These are phyloP conservation scores for Agelaius tricolor DNA, from an alignment of 2,113 vertebrate species.

Conservation along the genomic window DNA sequence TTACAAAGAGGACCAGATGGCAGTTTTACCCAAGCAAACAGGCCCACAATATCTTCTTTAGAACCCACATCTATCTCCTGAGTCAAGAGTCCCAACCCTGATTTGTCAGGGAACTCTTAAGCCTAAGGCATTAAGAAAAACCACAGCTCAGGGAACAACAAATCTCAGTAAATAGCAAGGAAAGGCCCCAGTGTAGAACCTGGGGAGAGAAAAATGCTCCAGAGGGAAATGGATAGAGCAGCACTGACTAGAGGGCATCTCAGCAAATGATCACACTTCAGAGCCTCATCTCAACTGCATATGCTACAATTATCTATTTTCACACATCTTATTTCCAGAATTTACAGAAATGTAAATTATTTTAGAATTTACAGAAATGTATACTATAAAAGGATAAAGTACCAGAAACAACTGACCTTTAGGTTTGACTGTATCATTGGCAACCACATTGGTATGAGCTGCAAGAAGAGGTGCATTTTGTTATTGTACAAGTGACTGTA, in stretches of 20 bases:
- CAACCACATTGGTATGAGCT: slow-evolving; percentile 99
- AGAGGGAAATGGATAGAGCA: background rate
- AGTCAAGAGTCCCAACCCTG: background rate
- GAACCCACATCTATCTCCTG: background rate
- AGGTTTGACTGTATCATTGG: slow-evolving; percentile 98
- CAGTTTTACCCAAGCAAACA: background rate
- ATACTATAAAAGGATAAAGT: background rate
- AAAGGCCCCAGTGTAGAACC: rapidly evolving
- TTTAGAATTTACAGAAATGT: too few relatives aligned
- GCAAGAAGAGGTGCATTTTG: slow-evolving; percentile 42
- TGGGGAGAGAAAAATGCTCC: background rate
- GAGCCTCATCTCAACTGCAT: background rate
- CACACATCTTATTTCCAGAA: background rate
- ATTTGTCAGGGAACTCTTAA: background rate
- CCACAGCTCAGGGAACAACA: background rate
- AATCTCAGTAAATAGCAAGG: background rate
- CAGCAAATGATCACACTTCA: background rate
- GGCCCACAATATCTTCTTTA: background rate
- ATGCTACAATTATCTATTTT: background rate
- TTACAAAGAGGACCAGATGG: background rate
- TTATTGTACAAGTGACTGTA: slow-evolving; percentile 5
- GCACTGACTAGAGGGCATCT: background rate
- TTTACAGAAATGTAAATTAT: background rate
- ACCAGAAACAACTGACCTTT: slow-evolving; percentile 81
- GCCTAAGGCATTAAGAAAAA: background rate